Base-by-base conservation (phyloP, 2,888 invertebrate genomes). In the Drosophila mimetica region DNA sequence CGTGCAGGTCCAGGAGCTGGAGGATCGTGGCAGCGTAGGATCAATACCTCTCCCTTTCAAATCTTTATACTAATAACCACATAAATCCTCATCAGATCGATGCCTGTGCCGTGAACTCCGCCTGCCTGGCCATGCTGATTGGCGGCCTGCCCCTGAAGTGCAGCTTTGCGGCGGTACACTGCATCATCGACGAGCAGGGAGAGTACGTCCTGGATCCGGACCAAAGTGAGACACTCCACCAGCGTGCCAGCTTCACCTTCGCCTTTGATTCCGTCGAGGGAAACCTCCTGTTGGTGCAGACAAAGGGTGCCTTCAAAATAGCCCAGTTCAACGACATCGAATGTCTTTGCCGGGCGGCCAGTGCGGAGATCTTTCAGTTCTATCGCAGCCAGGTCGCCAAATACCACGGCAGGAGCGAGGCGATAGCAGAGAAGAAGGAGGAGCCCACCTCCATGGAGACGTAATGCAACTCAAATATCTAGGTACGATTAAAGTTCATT, bases 1-100 rank as follows among this genome's bases (percentile, higher is more conserved):
- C 0, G 92, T 98, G 39, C 95, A 96, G 55, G 91, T 98, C 55
- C 98, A 98, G 90, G 98, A 98, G 92, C 92, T 98, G 87, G 96
- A 98, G 89, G 95, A 97, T 91, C 94, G 93, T 90, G 96, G 96
- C 76, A 95, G 96, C 78, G 97, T 97, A 92, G 1, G 50, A 3
- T 4, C 11, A 8, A 0, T 11, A 2, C 9, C 9, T 4, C 1
- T 20, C 4, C 1, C 22, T 6, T n/a, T 22, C 1, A 0, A 14
- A 9, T 6, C 9, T 20, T 0, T 9, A 4, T 20, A 20, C 4
- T 9, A 39, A 39, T n/a, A 2, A 16, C 5, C 37, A 1, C 4
- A 28, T 28, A n/a, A n/a, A 4, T 14, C 0, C 4, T n/a, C 11
- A 30, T 91, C 46, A 92, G 96, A 90, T 97, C 2, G 92, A 97